These are phyloP conservation scores for Pelobates fuscus DNA, from an alignment of 2,113 vertebrate genomes.

Conservation along the genomic window DNA sequence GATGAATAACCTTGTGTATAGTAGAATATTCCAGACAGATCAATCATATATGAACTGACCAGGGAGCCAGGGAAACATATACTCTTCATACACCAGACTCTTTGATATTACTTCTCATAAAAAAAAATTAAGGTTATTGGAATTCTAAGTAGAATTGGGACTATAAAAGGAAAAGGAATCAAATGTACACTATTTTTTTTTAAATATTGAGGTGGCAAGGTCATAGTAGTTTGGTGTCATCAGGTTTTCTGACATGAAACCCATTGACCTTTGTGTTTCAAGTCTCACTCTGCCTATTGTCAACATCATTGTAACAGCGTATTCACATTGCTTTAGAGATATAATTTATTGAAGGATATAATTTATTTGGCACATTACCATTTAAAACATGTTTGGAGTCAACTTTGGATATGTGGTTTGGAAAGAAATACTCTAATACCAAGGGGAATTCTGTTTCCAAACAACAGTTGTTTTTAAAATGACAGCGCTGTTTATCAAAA, in stretches of 20 bases:
- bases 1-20: too few relatives aligned
- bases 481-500: not conserved
- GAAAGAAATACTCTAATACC: not conserved
- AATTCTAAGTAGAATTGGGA: too few relatives aligned
- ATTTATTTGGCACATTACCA: conserved; percentile 15
- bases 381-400: conserved; percentile 11
- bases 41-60: too few relatives aligned
- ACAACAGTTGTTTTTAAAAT: not conserved
- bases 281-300: conserved; percentile 2
- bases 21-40: too few relatives aligned
- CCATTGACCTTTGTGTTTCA: not conserved
- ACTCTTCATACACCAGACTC: too few relatives aligned
- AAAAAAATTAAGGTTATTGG: too few relatives aligned
- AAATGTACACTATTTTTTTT: too few relatives aligned
- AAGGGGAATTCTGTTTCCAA: not conserved
- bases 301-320: not conserved
- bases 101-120: too few relatives aligned
- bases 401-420: conserved; percentile 18
- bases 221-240: too few relatives aligned
- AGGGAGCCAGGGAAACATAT: too few relatives aligned
- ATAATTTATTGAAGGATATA: not conserved
- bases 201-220: too few relatives aligned
- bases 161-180: too few relatives aligned
- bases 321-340: not conserved
- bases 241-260: not conserved